Percentiles rank a stretch among this genome's conserved stretches.
Evolutionary conservation across 2,888 invertebrate genomes (phyloP).

Genomic region (Pristionchus mayeri): DNA sequence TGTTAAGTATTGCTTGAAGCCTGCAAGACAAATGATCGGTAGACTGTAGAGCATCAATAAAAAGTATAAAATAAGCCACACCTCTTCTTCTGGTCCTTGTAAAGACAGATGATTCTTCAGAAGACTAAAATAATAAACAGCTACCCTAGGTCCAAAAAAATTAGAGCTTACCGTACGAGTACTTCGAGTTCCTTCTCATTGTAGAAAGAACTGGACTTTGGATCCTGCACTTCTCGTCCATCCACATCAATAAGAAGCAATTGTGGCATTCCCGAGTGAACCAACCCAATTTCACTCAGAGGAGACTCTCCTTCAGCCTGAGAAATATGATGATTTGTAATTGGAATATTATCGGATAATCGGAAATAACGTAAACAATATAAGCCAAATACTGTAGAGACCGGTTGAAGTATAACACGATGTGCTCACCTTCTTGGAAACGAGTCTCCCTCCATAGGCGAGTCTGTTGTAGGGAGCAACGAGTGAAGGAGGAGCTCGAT

Average conservation of each 20-base stretch:
- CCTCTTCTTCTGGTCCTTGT: neutral
- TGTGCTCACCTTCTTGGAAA: neutral
- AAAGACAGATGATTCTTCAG: neutral
- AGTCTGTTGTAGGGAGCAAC: too few species aligned
- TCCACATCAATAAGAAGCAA: neutral
- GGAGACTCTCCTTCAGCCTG: neutral
- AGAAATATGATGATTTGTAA: neutral
- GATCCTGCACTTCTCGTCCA: neutral
- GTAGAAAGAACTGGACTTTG: too few species aligned
- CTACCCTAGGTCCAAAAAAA: neutral
- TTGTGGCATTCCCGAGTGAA: neutral
- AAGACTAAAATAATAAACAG: neutral
- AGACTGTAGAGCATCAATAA: neutral
- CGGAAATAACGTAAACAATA: neutral
- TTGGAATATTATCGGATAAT: neutral
- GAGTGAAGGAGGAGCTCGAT: conserved; percentile 9
- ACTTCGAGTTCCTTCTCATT: neutral
- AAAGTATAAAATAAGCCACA: neutral
- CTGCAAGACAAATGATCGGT: too few species aligned
- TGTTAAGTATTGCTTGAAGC: neutral
- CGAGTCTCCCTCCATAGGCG: conserved; percentile 1
- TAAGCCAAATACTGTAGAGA: neutral
- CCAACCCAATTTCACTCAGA: neutral
- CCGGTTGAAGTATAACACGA: neutral
- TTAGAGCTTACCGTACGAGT: neutral